These are phyloP conservation scores for Carcharodon carcharias DNA, from an alignment of 2,797 vertebrate genomes.

Conservation along the genomic window DNA sequence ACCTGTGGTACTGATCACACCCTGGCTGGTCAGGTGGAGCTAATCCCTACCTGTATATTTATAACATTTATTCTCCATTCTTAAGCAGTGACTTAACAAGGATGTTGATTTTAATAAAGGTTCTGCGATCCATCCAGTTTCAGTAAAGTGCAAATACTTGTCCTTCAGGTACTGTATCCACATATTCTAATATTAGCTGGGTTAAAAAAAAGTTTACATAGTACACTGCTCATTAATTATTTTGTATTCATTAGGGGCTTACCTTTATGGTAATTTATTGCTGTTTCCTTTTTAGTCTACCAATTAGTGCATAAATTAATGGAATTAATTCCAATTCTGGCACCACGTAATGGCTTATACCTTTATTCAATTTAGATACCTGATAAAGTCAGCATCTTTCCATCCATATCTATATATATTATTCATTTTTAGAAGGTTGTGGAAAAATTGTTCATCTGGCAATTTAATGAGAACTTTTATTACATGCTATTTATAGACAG, in stretches of 20 bases:
- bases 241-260: not conserved
- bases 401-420: not conserved
- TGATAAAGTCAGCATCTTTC: constrained; percentile 10
- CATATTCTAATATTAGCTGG: not conserved
- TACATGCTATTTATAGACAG: not conserved
- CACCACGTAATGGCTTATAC: not conserved
- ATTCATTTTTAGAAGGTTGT: not conserved
- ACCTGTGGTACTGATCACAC: not conserved
- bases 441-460: not conserved
- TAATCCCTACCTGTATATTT: not conserved
- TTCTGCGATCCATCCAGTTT: not conserved
- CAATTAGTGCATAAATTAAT: constrained; percentile 31
- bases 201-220: not conserved
- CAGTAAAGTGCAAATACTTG: not conserved
- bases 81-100: not conserved
- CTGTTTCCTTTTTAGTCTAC: constrained; percentile 8
- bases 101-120: constrained; percentile 3
- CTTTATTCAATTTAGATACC: constrained; percentile 5
- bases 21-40: not conserved
- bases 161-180: not conserved
- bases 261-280: constrained; percentile 2
- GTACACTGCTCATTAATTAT: constrained; percentile 24
- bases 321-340: constrained; percentile 4
- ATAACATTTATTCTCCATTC: not conserved
- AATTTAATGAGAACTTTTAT: constrained; percentile 9